These are phyloP conservation scores for Brienomyrus brachyistius DNA, from an alignment of 2,113 vertebrate genomes.

Conservation along the genomic window DNA sequence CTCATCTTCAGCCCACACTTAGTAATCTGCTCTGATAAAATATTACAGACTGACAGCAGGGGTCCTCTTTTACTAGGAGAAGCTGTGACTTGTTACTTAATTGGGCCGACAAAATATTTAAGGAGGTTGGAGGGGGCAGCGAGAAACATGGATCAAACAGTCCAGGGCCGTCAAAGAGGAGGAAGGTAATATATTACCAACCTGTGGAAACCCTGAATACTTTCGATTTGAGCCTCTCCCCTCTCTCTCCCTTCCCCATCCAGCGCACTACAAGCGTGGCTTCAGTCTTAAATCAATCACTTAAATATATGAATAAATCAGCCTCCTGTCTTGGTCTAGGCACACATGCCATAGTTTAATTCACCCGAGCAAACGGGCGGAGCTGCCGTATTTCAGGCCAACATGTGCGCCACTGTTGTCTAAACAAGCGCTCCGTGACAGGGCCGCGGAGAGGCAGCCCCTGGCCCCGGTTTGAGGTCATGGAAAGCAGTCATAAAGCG, in stretches of 20 bases:
- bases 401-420: slow-evolving; percentile 71
- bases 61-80: not conserved
- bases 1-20: slow-evolving; percentile 52
- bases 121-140: slow-evolving; percentile 14
- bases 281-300: slow-evolving; percentile 62
- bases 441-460: slow-evolving; percentile 47
- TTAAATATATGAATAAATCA: slow-evolving; percentile 61
- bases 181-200: slow-evolving; percentile 43
- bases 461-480: slow-evolving; percentile 57
- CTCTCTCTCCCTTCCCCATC: slow-evolving; percentile 11
- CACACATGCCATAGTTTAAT: slow-evolving; percentile 63
- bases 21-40: slow-evolving; percentile 51
- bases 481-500: slow-evolving; percentile 63
- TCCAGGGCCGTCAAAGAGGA: slow-evolving; percentile 25
- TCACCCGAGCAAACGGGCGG: slow-evolving; percentile 56
- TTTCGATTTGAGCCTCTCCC: slow-evolving; percentile 26
- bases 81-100: not conserved
- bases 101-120: slow-evolving; percentile 46
- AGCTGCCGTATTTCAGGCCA: slow-evolving; percentile 59
- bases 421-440: slow-evolving; percentile 61
- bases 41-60: slow-evolving; percentile 28
- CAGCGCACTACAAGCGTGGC: slow-evolving; percentile 38
- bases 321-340: slow-evolving; percentile 54
- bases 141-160: slow-evolving; percentile 50
- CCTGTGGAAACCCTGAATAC: slow-evolving; percentile 41